Base-by-base conservation (phyloP, 2,797 vertebrate genomes). In the Molossus alvarezi region DNA sequence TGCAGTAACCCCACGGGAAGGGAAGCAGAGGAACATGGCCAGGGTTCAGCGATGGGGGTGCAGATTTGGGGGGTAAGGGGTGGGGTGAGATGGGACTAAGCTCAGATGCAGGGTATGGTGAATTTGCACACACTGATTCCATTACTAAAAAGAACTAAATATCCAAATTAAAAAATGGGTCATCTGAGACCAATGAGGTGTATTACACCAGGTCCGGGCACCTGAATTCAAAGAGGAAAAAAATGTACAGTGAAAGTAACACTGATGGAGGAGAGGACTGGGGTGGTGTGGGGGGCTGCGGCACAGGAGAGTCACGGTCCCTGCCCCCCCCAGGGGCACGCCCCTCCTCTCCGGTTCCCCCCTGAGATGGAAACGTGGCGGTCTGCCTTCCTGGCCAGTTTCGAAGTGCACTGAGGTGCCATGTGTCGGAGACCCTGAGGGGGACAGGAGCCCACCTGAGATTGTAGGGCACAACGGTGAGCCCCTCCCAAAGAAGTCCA, bases 251-350 rank as follows among this genome's bases (percentile, higher is more conserved):
- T 53, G 41, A n/a, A 33, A 29, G 18, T 0, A 15, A 9, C 27
- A 8, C 0, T 10, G 14, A 14, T 13, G 64, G 6, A 27, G 0
- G 5, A 58, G 29, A 5, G 7, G 29, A 5, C 51, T 23, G 18
- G 11, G 60, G 41, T 2, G 17, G 14, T 6, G 0, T 0, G 3
- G 7, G 55, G 58, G 51, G 5, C 2, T 6, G 0, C 0, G 4
- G 18, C 71, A 45, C 3, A 13, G 37, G 33, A 55, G 7, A 33
- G 33, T 67, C 29, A 73, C 20, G 2, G 1, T 33, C 65, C 1
- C 8, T 3, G 45, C 27, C 45, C 76, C 51, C 14, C 25, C 15
- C 15, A 0, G 45, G n/a, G 4, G 10, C 0, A 1, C 21, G 48
- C 55, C 23, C 75, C 45, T 71, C 60, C 41, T 45, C 53, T 55